These are phyloP conservation scores for Pangasius macronema DNA, from an alignment of 2,797 vertebrate genomes.

Conservation along the genomic window DNA sequence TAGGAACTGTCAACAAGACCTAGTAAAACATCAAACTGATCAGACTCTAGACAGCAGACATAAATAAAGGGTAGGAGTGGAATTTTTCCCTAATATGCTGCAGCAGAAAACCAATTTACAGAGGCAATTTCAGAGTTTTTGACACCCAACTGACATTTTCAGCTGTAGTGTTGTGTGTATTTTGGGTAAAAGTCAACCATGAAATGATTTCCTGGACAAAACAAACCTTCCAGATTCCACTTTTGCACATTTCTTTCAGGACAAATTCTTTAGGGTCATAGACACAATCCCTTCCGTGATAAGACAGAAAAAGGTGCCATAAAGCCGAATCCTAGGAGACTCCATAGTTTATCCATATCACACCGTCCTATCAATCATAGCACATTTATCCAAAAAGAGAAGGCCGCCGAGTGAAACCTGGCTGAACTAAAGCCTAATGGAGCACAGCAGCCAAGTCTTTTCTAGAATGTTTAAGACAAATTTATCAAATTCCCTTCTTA, in stretches of 20 bases:
- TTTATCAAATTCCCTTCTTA: conserved; percentile 64
- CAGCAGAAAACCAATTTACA: background rate
- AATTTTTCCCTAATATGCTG: background rate
- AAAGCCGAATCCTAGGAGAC: conserved; percentile 8
- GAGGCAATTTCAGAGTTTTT: background rate
- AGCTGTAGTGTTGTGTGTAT: background rate
- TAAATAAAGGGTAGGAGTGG: background rate
- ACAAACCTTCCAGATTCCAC: background rate
- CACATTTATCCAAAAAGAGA: conserved; percentile 36
- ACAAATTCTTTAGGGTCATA: conserved; percentile 10
- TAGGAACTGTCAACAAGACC: conserved; percentile 43
- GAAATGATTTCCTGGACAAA: background rate
- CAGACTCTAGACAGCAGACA: conserved; percentile 61
- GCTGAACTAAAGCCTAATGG: conserved; percentile 59
- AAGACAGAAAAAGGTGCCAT: conserved; percentile 13
- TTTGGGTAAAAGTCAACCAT: conserved; percentile 9
- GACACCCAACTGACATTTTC: background rate
- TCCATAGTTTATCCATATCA: conserved; percentile 28
- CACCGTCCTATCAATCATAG: conserved; percentile 33
- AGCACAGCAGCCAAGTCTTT: conserved; percentile 58
- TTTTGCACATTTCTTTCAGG: background rate
- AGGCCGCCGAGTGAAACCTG: conserved; percentile 53
- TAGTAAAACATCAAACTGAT: conserved; percentile 60
- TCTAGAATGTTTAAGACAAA: conserved; percentile 57
- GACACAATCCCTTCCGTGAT: conserved; percentile 30